These are phyloP conservation scores for Fukomys damarensis DNA, from an alignment of 2,113 vertebrate species.

Conservation along the genomic window DNA sequence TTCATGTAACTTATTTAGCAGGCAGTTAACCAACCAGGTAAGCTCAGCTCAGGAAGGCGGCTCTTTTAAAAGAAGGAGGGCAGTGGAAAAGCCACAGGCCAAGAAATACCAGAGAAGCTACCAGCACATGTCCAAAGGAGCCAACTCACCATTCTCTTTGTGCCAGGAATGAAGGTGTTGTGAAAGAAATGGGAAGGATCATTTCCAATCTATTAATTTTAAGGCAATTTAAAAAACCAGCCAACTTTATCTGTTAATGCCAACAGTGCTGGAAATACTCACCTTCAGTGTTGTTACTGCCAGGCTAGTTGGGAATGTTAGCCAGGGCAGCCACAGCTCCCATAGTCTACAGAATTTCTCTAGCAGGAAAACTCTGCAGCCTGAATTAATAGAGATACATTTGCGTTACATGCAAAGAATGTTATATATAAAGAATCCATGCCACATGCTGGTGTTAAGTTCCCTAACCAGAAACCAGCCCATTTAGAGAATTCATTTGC, in stretches of 20 bases:
- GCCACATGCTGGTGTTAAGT: not conserved
- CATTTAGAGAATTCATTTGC: not conserved
- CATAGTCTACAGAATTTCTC: slow-evolving; percentile 35
- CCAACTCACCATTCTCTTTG: not conserved
- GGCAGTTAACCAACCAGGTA: not conserved
- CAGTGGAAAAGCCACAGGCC: not conserved
- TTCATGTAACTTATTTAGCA: not conserved
- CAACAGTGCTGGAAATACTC: slow-evolving; percentile 78
- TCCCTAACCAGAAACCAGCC: slow-evolving; percentile 32
- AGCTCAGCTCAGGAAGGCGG: not conserved
- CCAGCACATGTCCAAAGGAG: not conserved
- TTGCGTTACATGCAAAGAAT: not conserved
- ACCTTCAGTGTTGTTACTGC: slow-evolving; percentile 62
- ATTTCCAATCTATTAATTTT: slow-evolving; percentile 84
- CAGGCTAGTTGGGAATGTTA: slow-evolving; percentile 80
- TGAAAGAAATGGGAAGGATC: slow-evolving; percentile 80
- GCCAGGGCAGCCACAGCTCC: slow-evolving; percentile 60
- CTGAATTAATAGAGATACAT: slow-evolving; percentile 33
- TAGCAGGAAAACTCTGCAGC: slow-evolving; percentile 51
- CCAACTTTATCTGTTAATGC: slow-evolving; percentile 82
- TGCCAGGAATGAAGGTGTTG: slow-evolving; percentile 80
- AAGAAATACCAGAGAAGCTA: not conserved
- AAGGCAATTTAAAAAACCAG: slow-evolving; percentile 86
- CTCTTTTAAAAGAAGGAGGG: not conserved
- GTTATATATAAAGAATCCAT: not conserved